Conservation (phyloP, 2,113 vertebrate genomes). For the Phylloscopus trochilus region DNA sequence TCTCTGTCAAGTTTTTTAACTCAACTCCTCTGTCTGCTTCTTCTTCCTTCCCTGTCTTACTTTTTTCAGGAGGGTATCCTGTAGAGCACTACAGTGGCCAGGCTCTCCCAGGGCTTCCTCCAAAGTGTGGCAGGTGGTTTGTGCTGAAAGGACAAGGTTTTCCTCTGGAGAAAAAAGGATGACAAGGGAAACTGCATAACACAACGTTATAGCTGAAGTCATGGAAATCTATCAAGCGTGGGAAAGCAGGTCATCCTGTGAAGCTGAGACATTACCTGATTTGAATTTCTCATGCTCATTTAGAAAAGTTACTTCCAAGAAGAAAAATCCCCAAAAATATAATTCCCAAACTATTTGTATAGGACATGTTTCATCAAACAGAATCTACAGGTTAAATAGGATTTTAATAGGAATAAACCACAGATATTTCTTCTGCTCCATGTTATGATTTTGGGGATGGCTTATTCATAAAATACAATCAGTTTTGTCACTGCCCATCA, state of each 20-base stretch:
- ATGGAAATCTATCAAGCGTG: background rate
- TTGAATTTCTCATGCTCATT: background rate
- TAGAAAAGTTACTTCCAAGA: background rate
- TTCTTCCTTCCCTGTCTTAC: background rate
- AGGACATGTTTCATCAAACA: background rate
- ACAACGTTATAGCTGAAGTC: background rate
- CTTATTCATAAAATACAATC: background rate
- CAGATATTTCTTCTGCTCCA: background rate
- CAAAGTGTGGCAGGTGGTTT: background rate
- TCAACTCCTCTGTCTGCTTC: background rate
- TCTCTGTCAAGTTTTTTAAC: background rate
- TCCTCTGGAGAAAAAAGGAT: background rate
- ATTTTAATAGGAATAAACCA: background rate
- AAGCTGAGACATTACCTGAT: background rate
- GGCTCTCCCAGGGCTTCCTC: background rate
- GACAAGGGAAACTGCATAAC: background rate
- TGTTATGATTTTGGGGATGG: background rate
- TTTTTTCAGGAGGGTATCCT: background rate
- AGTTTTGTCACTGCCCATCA: background rate
- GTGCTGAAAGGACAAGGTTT: background rate
- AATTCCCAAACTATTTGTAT: background rate
- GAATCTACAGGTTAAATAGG: background rate
- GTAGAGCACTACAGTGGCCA: fast-evolving
- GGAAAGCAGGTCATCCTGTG: background rate
- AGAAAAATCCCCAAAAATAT: background rate